Conservation (phyloP, 2,888 invertebrate genomes). For the Lasioglossum calceatum region DNA sequence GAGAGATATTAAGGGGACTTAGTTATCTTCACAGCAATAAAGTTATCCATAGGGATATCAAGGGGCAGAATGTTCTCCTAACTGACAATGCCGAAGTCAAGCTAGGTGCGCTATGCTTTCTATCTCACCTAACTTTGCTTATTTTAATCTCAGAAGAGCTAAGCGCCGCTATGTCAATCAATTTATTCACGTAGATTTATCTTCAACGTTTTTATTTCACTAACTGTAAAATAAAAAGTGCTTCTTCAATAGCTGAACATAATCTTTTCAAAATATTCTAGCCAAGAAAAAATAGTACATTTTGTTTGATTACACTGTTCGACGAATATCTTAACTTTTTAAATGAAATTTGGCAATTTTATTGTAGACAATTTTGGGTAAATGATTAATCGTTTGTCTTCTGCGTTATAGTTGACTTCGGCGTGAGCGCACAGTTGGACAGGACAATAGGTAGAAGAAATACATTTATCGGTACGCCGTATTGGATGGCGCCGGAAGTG, state of each 20-base stretch:
- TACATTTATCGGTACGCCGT: conserved; percentile 99
- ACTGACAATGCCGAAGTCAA: conserved; percentile 99
- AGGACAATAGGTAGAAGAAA: conserved; percentile 99
- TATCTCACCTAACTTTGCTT: neutral
- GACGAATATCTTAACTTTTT: too few relatives aligned
- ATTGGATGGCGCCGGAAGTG: conserved; percentile 99
- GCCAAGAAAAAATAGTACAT: neutral
- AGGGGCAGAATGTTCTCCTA: conserved; percentile 99
- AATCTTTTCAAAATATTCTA: neutral
- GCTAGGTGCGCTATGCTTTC: conserved; percentile 88
- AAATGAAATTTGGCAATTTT: neutral
- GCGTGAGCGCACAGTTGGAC: conserved; percentile 99
- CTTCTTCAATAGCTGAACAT: neutral
- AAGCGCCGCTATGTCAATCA: neutral
- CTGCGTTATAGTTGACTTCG: conserved; percentile 94
- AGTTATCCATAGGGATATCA: conserved; percentile 99
- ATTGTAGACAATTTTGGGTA: neutral
- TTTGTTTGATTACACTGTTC: too few relatives aligned
- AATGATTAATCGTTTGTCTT: conserved; percentile 9
- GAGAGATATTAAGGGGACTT: conserved; percentile 97
- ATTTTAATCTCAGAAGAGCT: neutral
- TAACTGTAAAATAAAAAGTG: too few relatives aligned
- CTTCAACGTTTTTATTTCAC: neutral
- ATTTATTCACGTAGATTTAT: neutral
- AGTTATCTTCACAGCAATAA: conserved; percentile 99